Evolutionary conservation across 1,140 invertebrate genomes (phyloP).

Genomic region (Euwallacea fornicatus): DNA sequence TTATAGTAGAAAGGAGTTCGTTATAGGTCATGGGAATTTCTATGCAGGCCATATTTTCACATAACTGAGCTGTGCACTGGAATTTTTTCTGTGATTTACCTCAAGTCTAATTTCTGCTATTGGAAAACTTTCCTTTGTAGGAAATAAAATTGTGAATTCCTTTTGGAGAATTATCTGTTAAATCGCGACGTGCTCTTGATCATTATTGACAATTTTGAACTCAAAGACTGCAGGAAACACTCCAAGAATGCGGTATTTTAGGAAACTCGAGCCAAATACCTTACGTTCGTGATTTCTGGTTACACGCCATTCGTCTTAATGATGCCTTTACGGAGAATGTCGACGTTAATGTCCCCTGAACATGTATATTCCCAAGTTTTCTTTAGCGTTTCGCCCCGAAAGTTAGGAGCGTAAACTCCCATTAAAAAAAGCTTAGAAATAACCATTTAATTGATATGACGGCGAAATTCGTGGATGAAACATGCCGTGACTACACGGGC

Average conservation of each 20-base stretch:
- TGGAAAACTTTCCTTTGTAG: no score
- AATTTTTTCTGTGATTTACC: no score
- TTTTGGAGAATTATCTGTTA: constrained; percentile 9
- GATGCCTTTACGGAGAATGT: constrained; percentile 47
- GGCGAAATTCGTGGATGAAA: constrained; percentile 5
- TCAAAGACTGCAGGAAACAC: constrained; percentile 11
- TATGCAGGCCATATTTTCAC: no score
- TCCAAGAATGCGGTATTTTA: constrained; percentile 18
- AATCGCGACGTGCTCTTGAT: background rate
- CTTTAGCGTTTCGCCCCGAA: constrained; percentile 5
- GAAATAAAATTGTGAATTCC: background rate
- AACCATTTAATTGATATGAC: constrained; percentile 26
- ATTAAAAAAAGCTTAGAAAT: constrained; percentile 29
- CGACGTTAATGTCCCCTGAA: constrained; percentile 50
- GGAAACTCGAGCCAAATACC: constrained; percentile 32
- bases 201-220: constrained; percentile 3
- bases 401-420: constrained; percentile 24
- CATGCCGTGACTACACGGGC: constrained; percentile 16
- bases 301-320: constrained; percentile 53
- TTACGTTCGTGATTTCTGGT: constrained; percentile 48
- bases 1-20: no score
- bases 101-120: no score
- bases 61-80: no score
- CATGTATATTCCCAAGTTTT: constrained; percentile 44
- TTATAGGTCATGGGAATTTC: no score